Conservation (phyloP, 2,797 vertebrate genomes). For the Melanitta fusca region DNA sequence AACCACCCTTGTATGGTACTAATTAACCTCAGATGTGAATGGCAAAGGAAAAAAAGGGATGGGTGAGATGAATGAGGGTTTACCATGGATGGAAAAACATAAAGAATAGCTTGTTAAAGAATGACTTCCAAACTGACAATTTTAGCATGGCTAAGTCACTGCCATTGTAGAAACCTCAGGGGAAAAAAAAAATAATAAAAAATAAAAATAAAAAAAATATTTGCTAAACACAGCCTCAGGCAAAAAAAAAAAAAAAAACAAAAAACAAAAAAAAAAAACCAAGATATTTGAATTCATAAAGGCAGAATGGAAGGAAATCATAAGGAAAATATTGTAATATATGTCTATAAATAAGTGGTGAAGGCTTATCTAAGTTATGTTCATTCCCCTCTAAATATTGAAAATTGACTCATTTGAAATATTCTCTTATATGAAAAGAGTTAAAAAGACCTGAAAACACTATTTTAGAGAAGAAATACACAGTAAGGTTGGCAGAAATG, state of each 20-base stretch:
- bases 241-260: background rate
- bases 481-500: background rate
- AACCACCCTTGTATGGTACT: background rate
- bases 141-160: background rate
- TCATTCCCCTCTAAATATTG: background rate
- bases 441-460: background rate
- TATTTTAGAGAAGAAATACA: slow-evolving; percentile 12
- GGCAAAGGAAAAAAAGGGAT: background rate
- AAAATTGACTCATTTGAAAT: background rate
- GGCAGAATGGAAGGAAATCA: background rate
- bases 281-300: background rate
- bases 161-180: background rate
- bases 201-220: background rate
- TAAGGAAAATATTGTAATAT: background rate
- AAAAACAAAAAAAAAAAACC: background rate
- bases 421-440: background rate
- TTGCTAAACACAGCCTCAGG: no score
- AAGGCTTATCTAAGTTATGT: background rate
- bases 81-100: background rate
- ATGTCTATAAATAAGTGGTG: background rate
- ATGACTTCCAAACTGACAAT: background rate
- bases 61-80: background rate
- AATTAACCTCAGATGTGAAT: background rate
- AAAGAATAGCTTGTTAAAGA: background rate
- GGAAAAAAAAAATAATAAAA: background rate